Evolutionary conservation across 1,140 invertebrate species (phyloP).

Genomic region (Megalopta genalis): DNA sequence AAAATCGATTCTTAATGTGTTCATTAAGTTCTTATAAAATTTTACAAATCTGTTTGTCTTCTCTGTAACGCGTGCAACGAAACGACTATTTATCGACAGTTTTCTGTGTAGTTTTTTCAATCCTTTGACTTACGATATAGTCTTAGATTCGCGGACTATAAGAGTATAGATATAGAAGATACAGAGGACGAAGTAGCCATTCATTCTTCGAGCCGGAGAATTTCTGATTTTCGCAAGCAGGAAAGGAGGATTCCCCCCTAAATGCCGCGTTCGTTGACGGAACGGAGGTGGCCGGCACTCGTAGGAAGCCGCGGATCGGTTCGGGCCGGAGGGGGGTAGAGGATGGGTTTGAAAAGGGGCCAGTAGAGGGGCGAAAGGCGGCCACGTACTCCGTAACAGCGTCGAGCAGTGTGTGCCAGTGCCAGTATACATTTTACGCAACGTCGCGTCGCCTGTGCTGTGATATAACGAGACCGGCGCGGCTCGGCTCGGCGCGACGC

Average conservation of each 20-base stretch:
- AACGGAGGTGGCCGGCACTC: conserved; percentile 4
- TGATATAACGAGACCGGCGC: conserved; percentile 58
- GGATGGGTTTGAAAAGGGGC: conserved; percentile 51
- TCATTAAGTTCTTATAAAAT: no score
- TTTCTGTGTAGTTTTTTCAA: no score
- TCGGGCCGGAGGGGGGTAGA: neutral
- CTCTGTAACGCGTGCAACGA: no score
- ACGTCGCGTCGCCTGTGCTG: conserved; percentile 58
- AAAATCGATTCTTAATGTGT: no score
- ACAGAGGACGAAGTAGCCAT: no score
- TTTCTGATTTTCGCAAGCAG: conserved; percentile 7
- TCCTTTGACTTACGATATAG: no score
- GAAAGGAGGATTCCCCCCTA: conserved; percentile 2
- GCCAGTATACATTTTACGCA: conserved; percentile 69
- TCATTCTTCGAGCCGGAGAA: no score
- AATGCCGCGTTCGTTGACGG: no score
- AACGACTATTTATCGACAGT: no score
- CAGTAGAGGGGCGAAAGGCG: conserved; percentile 62
- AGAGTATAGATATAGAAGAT: no score
- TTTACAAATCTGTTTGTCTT: no score
- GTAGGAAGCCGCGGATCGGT: neutral
- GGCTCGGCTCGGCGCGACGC: neutral
- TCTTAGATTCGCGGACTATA: no score
- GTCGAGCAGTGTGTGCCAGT: conserved; percentile 51
- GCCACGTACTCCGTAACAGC: conserved; percentile 56